Evolutionary conservation across 2,797 vertebrate species (phyloP).

Genomic region (Kryptopterus vitreolus): DNA sequence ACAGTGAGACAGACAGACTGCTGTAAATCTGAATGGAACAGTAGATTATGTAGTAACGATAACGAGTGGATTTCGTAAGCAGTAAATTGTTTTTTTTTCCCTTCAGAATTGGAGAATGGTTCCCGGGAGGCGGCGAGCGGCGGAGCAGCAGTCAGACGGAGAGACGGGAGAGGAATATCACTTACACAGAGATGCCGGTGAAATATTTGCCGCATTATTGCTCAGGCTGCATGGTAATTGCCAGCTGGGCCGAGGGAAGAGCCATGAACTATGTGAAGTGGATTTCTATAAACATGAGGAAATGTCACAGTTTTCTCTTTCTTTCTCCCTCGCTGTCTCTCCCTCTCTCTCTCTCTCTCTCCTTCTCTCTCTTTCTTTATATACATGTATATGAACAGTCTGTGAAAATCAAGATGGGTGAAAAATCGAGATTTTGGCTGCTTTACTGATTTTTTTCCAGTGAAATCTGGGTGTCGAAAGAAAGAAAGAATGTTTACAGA

Average conservation of each 20-base stretch:
- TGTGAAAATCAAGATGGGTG: conserved; percentile 25
- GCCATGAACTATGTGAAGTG: conserved; percentile 34
- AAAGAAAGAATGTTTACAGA: not conserved
- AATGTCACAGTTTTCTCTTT: conserved; percentile 38
- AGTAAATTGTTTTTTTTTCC: not conserved
- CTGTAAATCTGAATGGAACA: not conserved
- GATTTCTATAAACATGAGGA: conserved; percentile 36
- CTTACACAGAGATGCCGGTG: conserved; percentile 28
- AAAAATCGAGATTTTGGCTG: conserved; percentile 21
- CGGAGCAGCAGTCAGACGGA: conserved; percentile 27
- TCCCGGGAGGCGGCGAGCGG: not conserved
- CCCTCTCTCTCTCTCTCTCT: too few relatives aligned
- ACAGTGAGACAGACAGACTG: not conserved
- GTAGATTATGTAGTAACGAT: not conserved
- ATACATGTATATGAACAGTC: conserved; percentile 31
- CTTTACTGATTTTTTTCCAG: not conserved
- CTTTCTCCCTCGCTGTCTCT: too few relatives aligned
- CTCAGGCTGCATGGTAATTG: conserved; percentile 40
- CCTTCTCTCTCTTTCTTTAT: not conserved
- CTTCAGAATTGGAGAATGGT: not conserved
- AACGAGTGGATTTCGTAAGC: not conserved
- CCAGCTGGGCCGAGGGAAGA: conserved; percentile 38
- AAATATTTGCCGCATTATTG: conserved; percentile 52
- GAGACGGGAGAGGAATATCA: conserved; percentile 40
- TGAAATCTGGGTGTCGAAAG: not conserved